Conservation (phyloP, 2,888 invertebrate species). For the Ochropacha duplaris region DNA sequence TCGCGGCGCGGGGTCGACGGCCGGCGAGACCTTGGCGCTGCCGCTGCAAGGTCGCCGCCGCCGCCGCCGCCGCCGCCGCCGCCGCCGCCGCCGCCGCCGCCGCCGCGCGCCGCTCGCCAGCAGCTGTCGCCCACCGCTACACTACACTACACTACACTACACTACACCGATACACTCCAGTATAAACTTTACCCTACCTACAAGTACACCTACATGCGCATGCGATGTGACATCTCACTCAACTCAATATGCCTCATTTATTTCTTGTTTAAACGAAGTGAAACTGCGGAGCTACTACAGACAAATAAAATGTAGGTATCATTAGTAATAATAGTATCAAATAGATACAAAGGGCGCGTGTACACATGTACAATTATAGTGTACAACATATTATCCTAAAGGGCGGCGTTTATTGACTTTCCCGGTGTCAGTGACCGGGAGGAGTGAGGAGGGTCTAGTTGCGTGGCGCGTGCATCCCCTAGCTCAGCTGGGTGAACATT, state of each 20-base stretch:
- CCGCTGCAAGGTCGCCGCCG: constrained; percentile 56
- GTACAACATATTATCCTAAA: constrained; percentile 5
- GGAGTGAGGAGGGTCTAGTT: not conserved
- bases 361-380: constrained; percentile 11
- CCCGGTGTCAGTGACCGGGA: constrained; percentile 18
- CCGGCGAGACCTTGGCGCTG: constrained; percentile 57
- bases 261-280: too few relatives aligned
- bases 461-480: constrained; percentile 7
- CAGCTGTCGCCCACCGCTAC: not conserved
- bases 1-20: constrained; percentile 43
- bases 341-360: constrained; percentile 2
- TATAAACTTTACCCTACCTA: too few relatives aligned
- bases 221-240: not conserved
- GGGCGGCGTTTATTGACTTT: constrained; percentile 18
- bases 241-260: too few relatives aligned
- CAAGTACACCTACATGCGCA: too few relatives aligned
- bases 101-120: constrained; percentile 23
- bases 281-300: not conserved
- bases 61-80: constrained; percentile 22
- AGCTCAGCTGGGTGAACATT: constrained; percentile 5
- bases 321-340: not conserved
- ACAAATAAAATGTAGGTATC: too few relatives aligned
- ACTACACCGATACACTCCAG: too few relatives aligned
- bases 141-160: not conserved
- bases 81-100: not conserved